phyloP scores from a whole-genome alignment of 2,888 invertebrate species.

The Seira sanloemensis region DNA sequence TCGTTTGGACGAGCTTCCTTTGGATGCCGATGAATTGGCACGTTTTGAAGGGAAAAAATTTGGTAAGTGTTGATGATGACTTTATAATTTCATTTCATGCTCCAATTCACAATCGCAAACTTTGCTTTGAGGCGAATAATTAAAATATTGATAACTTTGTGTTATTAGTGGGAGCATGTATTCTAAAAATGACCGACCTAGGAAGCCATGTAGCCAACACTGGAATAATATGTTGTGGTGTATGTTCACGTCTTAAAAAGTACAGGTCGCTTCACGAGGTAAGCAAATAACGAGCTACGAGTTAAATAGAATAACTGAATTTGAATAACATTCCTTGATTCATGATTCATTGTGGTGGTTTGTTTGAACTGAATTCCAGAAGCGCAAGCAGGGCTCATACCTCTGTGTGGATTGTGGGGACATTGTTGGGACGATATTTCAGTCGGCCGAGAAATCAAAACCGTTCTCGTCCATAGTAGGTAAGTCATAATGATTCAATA shows the following conservation, averaged over 20 bases:
- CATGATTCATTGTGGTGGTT: too few species aligned
- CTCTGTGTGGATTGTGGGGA: conserved; percentile 54
- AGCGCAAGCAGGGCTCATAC: conserved; percentile 58
- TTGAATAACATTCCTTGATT: neutral
- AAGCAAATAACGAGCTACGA: neutral
- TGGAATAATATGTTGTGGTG: conserved; percentile 52
- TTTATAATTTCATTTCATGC: neutral
- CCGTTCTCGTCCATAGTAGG: conserved; percentile 37
- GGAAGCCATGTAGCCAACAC: neutral
- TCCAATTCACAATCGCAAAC: neutral
- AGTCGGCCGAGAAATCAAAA: conserved; percentile 36
- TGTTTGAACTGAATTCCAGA: too few species aligned
- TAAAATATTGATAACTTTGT: neutral
- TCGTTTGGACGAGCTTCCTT: conserved; percentile 26
- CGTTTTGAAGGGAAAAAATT: conserved; percentile 18
- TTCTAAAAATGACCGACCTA: conserved; percentile 16
- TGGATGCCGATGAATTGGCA: neutral
- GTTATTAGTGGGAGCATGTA: conserved; percentile 47
- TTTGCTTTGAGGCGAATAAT: neutral
- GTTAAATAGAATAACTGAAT: neutral
- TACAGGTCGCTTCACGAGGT: conserved; percentile 32
- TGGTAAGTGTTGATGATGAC: conserved; percentile 34
- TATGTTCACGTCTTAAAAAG: conserved; percentile 50
- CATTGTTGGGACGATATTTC: conserved; percentile 39
- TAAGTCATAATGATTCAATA: neutral